phyloP scores from a whole-genome alignment of 2,797 vertebrate genomes.

The Schizothorax lantsangensis region DNA sequence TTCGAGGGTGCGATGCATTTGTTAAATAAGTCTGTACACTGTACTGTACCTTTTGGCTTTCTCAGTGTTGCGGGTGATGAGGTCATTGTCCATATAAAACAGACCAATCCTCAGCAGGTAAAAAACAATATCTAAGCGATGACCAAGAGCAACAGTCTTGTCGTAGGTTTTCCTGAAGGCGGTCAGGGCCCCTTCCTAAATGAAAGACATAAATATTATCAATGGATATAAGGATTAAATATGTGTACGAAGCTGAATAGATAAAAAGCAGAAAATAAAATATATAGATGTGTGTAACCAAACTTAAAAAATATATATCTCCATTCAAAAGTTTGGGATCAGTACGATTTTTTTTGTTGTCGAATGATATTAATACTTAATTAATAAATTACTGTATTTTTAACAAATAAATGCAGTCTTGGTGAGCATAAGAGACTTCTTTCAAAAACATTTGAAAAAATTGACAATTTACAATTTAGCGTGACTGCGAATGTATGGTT shows the following conservation, averaged over 20 bases:
- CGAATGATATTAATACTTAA: too few relatives aligned
- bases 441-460: background rate
- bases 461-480: background rate
- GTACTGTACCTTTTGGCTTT: slow-evolving; percentile 95
- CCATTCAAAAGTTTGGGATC: background rate
- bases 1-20: background rate
- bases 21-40: background rate
- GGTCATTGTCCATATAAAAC: slow-evolving; percentile 99
- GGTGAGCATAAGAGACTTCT: background rate
- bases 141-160: slow-evolving; percentile 96
- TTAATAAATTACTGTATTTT: too few relatives aligned
- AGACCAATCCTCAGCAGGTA: slow-evolving; percentile 95
- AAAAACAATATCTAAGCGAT: slow-evolving; percentile 96
- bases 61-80: slow-evolving; percentile 97
- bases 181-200: slow-evolving; percentile 91
- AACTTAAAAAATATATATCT: background rate
- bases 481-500: background rate
- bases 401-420: background rate
- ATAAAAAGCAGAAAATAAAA: background rate
- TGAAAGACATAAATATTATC: slow-evolving; percentile 31
- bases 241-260: background rate
- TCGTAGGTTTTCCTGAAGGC: slow-evolving; percentile 97
- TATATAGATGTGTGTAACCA: background rate
- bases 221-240: background rate
- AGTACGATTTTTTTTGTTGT: background rate